phyloP scores from a whole-genome alignment of 2,888 invertebrate genomes.

The Spisula solida region DNA sequence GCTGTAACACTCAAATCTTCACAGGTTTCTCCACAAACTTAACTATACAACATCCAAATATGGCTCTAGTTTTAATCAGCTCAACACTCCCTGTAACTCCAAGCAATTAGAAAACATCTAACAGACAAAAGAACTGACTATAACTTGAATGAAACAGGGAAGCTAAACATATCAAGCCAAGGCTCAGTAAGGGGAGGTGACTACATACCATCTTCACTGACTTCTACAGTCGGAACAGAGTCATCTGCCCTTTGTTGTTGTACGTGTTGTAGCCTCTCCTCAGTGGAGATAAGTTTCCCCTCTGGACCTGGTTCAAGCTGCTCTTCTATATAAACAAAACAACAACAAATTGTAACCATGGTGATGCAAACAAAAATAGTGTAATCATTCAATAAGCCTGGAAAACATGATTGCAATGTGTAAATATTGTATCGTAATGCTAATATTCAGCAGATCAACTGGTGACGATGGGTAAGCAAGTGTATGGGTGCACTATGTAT shows the following conservation, averaged over 20 bases:
- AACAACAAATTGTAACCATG: not conserved
- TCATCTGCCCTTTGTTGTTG: slow-evolving; percentile 76
- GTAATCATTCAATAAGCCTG: not conserved
- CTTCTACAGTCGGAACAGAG: slow-evolving; percentile 64
- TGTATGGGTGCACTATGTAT: too few relatives aligned
- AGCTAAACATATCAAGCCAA: slow-evolving; percentile 14
- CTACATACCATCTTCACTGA: slow-evolving; percentile 73
- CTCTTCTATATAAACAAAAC: slow-evolving; percentile 62
- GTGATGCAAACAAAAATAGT: too few relatives aligned
- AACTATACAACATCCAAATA: not conserved
- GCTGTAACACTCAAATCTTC: not conserved
- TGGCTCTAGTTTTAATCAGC: not conserved
- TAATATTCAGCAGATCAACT: too few relatives aligned
- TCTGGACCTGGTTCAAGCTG: slow-evolving; percentile 84
- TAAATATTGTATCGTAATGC: too few relatives aligned
- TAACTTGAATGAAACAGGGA: not conserved
- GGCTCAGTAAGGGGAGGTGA: slow-evolving; percentile 20
- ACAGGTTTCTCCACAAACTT: not conserved
- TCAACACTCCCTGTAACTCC: not conserved
- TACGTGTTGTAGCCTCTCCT: slow-evolving; percentile 84
- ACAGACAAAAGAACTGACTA: not conserved
- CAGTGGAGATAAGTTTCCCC: slow-evolving; percentile 84
- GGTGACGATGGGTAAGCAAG: too few relatives aligned
- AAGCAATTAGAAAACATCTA: slow-evolving; percentile 2
- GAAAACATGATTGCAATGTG: too few relatives aligned